Conservation (phyloP, 2,113 vertebrate genomes). For the Emydocephalus ijimae region DNA sequence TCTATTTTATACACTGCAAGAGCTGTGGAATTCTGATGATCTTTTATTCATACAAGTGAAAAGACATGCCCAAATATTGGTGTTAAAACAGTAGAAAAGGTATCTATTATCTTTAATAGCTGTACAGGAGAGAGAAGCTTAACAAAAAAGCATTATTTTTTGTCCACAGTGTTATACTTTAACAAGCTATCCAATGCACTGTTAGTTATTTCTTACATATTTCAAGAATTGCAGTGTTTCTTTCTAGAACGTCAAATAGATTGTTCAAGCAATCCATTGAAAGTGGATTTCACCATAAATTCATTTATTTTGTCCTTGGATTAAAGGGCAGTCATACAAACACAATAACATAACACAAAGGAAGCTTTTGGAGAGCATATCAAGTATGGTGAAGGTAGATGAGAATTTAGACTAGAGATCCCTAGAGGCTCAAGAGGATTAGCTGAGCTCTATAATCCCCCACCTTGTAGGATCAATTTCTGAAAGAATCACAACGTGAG, state of each 20-base stretch:
- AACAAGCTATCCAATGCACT: neutral
- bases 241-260: neutral
- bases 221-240: neutral
- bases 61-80: neutral
- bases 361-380: neutral
- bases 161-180: neutral
- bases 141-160: neutral
- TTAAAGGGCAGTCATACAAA: neutral
- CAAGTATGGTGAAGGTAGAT: neutral
- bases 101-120: neutral
- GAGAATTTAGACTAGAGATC: neutral
- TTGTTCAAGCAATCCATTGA: neutral
- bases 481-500: neutral
- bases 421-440: neutral
- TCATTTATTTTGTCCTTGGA: neutral
- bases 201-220: neutral
- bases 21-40: neutral
- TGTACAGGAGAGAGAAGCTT: neutral
- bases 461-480: neutral
- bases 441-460: neutral
- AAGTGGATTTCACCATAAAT: neutral
- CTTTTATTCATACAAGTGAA: neutral
- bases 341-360: neutral
- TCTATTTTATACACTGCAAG: neutral
- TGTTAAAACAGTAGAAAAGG: neutral